Base-by-base conservation (phyloP, 2,888 invertebrate species). In the Leptogaster cylindrica region DNA sequence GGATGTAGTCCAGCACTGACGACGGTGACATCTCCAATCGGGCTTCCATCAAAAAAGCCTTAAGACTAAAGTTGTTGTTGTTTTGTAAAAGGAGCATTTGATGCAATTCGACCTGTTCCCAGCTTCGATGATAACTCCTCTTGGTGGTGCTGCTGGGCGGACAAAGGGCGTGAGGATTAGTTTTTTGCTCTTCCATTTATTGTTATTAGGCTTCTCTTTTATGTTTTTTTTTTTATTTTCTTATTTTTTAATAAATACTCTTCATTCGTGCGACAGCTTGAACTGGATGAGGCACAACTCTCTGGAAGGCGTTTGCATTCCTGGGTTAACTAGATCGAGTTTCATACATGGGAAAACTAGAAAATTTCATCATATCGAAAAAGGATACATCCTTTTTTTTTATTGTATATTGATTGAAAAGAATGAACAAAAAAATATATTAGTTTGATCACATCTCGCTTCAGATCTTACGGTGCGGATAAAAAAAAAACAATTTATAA, bases 131-230 rank as follows among this genome's bases (percentile, higher is more conserved):
- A 55, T 55, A 39, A 36, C 23, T 55, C 31, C 39, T 55, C 39
- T 33, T 36, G 14, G 55, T 36, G 55, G 36, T 12, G 23, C 25
- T 36, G 33, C 23, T 36, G 63, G 36, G 25, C 52, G 44, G 46
- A 68, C 61, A 68, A 68, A 68, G 65, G 68, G 68, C 68, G 68
- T 68, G 68, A 68, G 68, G 68, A 68, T 68, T 68, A 68, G 33
- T 68, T 61, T 61, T 65, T 68, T 46, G 46, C n/a, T n/a, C n/a
- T n/a, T n/a, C n/a, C n/a, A n/a, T n/a, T n/a, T n/a, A n/a, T n/a
- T n/a, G n/a, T n/a, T n/a, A n/a, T n/a, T n/a, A n/a, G n/a, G n/a
- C n/a, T n/a, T n/a, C n/a, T n/a, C n/a, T n/a, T n/a, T n/a, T n/a
- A n/a, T n/a, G n/a, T n/a, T n/a, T n/a, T n/a, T n/a, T n/a, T n/a